These are phyloP conservation scores for Dreissena polymorpha DNA, from an alignment of 1,140 invertebrate genomes.

Conservation along the genomic window DNA sequence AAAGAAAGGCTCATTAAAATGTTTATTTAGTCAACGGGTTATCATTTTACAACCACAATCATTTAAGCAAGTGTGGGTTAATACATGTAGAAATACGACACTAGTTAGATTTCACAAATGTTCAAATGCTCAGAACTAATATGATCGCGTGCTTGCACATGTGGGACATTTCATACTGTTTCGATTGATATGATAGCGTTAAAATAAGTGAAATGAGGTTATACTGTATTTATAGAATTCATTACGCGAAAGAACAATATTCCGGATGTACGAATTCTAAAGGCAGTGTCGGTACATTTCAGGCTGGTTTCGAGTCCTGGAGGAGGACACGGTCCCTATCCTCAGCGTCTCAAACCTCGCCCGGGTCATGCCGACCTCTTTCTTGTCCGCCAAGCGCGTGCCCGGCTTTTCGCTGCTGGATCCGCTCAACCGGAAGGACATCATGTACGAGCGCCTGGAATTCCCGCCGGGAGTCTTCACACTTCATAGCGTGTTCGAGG, in stretches of 20 bases:
- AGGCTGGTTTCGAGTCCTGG: slow-evolving; percentile 70
- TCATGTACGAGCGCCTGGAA: slow-evolving; percentile 65
- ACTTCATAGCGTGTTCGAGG: slow-evolving; percentile 66
- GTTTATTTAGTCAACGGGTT: no score
- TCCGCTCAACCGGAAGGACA: slow-evolving; percentile 56
- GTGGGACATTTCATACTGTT: no score
- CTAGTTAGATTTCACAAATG: no score
- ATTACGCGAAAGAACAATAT: not conserved
- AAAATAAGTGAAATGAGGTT: no score
- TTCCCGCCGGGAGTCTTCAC: slow-evolving; percentile 62
- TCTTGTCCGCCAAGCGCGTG: slow-evolving; percentile 56
- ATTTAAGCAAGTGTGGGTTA: no score
- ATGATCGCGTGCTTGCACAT: no score
- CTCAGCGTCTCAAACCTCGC: slow-evolving; percentile 63
- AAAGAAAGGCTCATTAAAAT: no score
- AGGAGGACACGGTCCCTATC: slow-evolving; percentile 61
- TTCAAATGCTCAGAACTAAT: no score
- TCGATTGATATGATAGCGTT: no score
- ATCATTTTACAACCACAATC: no score
- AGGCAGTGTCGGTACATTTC: slow-evolving; percentile 12
- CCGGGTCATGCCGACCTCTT: slow-evolving; percentile 67
- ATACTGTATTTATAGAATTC: no score
- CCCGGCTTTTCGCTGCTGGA: slow-evolving; percentile 62
- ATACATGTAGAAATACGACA: no score
- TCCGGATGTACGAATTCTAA: not conserved